Evolutionary conservation across 2,888 invertebrate species (phyloP), one percentile per base, ranked within the genome.

Genomic region (Smittia aterrima): DNA sequence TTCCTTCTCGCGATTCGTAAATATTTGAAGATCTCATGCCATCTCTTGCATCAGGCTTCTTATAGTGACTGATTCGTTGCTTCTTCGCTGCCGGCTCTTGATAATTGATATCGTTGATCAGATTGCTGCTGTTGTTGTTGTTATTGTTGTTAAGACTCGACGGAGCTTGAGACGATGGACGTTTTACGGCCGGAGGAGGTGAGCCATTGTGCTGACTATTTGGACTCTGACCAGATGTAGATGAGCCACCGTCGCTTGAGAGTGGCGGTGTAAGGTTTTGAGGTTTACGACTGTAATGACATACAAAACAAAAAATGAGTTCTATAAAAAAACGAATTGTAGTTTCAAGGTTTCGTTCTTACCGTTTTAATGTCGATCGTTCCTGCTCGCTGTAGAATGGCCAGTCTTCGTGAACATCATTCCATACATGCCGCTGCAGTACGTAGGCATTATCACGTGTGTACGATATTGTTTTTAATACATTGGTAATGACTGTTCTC

Each of bases 391-490:
- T 88, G 82, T 95, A 97, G 85, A 92, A 96, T 76, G 94, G 93
- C 96, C 97, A 97, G 81, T 93, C 92, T 80, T 93, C 93, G 79
- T 93, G 91, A 77, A 96, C 94, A 82, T 97, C 96, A 81, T 92
- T 93, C 94, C 95, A 97, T 80, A 92, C 87, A 80, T 91, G 90
- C 80, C 92, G 90, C 79, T 91, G 90, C 82, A 97, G 87, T 80
- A 92, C 90, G 85, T 92, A 96, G 80, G 91, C 90, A 85, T 96
- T 96, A 84, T 96, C 94, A 83, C 92, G 91, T 85, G 93, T 86
- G 77, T 85, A 86, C 78, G 95, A 90, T 78, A 96, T 90, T 82
- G 92, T 90, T 79, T 90, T 90, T 80, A 96, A 85, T 78, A 94
- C 89, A 80, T 88, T 88, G 82, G 88, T 89, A 80, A 96, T 87